Evolutionary conservation across 2,113 vertebrate genomes (phyloP).

Genomic region (Microcebus ravelobensis): DNA sequence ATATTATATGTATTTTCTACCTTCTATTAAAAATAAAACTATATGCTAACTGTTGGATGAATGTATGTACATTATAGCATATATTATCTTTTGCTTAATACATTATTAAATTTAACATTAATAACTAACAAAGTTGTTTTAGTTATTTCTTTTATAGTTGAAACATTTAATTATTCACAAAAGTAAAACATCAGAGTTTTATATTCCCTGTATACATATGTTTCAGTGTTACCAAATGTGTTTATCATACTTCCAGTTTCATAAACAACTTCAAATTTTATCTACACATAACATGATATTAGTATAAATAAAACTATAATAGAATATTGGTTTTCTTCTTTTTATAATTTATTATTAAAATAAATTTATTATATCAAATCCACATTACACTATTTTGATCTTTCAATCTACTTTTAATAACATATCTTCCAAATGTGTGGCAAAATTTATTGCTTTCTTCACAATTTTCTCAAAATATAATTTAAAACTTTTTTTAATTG

Average conservation of each 20-base stretch:
- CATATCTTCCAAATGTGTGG: neutral
- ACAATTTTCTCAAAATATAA: neutral
- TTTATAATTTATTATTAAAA: neutral
- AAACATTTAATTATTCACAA: neutral
- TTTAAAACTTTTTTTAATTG: neutral
- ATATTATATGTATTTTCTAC: neutral
- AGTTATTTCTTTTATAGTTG: slow-evolving; percentile 9
- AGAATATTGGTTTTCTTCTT: neutral
- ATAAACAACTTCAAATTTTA: neutral
- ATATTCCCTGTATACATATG: neutral
- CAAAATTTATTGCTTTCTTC: neutral
- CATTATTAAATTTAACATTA: neutral
- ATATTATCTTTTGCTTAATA: neutral
- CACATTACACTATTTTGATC: neutral
- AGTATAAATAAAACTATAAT: neutral
- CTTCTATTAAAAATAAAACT: neutral
- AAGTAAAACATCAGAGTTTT: neutral
- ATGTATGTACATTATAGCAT: neutral
- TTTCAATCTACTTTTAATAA: neutral
- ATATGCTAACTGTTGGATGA: neutral
- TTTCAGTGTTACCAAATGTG: neutral
- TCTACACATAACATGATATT: neutral
- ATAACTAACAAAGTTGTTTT: neutral
- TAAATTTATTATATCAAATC: neutral
- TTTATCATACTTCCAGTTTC: neutral